Evolutionary conservation across 2,797 vertebrate genomes (phyloP).

Genomic region (Acridotheres tristis): DNA sequence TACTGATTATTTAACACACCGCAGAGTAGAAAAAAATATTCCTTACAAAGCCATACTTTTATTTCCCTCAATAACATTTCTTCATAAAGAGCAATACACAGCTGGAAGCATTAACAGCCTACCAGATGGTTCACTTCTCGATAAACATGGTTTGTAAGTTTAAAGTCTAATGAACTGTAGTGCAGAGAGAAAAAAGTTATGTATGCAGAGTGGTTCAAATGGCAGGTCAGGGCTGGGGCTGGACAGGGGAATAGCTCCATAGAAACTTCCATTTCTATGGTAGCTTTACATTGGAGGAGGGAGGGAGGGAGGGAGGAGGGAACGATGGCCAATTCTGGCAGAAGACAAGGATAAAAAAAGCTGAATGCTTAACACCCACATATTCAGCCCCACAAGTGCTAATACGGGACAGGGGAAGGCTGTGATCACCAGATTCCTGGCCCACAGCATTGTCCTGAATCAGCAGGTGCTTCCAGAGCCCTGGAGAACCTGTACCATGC

Average conservation of each 20-base stretch:
- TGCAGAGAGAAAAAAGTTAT: constrained; percentile 28
- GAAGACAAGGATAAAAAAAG: neutral
- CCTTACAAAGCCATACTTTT: constrained; percentile 22
- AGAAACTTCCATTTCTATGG: neutral
- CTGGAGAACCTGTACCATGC: neutral
- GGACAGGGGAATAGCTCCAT: neutral
- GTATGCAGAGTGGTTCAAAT: constrained; percentile 5
- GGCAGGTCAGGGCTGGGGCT: constrained; percentile 22
- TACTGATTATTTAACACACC: neutral
- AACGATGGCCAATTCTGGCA: neutral
- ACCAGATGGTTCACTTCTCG: constrained; percentile 44
- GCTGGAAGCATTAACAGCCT: constrained; percentile 42
- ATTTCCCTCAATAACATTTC: constrained; percentile 13
- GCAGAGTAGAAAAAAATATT: constrained; percentile 6
- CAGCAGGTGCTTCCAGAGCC: neutral
- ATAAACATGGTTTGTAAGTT: constrained; percentile 43
- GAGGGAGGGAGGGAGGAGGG: neutral
- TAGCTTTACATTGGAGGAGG: neutral
- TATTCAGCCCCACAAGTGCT: neutral
- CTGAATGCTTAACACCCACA: neutral
- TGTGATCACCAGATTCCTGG: neutral
- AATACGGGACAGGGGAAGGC: neutral
- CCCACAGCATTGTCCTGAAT: neutral
- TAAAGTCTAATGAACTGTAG: constrained; percentile 54
- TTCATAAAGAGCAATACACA: constrained; percentile 10